phyloP scores from a whole-genome alignment of 2,888 invertebrate genomes.

The Endomychus coccineus region DNA sequence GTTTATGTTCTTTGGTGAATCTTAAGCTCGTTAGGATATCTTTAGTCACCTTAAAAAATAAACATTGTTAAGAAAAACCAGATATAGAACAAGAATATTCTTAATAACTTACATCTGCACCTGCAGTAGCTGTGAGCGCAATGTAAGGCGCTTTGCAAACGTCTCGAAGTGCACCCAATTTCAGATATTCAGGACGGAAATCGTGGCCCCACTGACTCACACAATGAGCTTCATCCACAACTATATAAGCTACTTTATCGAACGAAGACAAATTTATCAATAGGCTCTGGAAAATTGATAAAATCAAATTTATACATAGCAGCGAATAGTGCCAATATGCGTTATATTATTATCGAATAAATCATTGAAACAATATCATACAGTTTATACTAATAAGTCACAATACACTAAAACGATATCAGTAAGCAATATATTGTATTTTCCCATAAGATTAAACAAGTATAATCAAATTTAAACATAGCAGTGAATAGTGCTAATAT shows the following conservation, averaged over 20 bases:
- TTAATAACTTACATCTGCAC: conserved; percentile 46
- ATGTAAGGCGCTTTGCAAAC: conserved; percentile 73
- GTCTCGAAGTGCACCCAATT: conserved; percentile 64
- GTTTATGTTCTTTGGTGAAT: conserved; percentile 38
- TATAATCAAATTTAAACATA: no score
- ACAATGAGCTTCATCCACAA: conserved; percentile 97
- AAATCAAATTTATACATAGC: no score
- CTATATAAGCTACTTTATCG: conserved; percentile 78
- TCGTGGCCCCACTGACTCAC: conserved; percentile 99
- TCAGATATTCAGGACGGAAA: conserved; percentile 91
- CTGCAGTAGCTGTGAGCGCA: conserved; percentile 94
- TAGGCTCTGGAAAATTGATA: conserved; percentile 46
- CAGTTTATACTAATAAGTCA: no score
- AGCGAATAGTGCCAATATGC: no score
- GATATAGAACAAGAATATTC: neutral
- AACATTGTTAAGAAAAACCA: no score
- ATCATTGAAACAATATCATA: no score
- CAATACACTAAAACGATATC: no score
- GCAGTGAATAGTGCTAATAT: no score
- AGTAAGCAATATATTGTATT: no score
- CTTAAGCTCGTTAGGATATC: conserved; percentile 74
- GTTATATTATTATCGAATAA: no score
- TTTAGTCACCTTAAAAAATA: conserved; percentile 60
- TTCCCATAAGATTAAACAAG: no score
- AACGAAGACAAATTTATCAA: conserved; percentile 63